Evolutionary conservation across 1,140 invertebrate genomes (phyloP).

Genomic region (Calliphora vicina): DNA sequence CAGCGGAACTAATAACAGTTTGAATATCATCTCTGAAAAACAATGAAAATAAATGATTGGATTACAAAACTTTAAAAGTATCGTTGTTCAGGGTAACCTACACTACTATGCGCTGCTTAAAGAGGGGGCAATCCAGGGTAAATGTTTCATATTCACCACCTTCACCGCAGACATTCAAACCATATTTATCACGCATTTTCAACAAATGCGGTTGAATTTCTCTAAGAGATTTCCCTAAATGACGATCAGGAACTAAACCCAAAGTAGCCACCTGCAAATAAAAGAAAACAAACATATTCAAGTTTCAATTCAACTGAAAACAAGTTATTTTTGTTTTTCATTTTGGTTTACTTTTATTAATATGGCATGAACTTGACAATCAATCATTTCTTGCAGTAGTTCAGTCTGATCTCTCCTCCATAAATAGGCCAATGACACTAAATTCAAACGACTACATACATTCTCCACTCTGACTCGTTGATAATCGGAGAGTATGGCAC

Average conservation of each 20-base stretch:
- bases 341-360: constrained; percentile 78
- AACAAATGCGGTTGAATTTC: constrained; percentile 86
- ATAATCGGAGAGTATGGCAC: constrained; percentile 97
- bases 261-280: constrained; percentile 77
- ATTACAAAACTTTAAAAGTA: neutral
- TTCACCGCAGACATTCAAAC: constrained; percentile 97
- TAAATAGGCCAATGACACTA: constrained; percentile 90
- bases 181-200: constrained; percentile 92
- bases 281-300: neutral
- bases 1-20: constrained; percentile 86
- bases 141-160: constrained; percentile 99
- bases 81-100: constrained; percentile 73
- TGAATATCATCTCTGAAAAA: constrained; percentile 82
- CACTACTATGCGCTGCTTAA: constrained; percentile 89
- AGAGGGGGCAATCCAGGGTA: constrained; percentile 95
- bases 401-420: constrained; percentile 94
- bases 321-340: neutral
- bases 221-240: constrained; percentile 86
- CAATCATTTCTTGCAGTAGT: constrained; percentile 97
- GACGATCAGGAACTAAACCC: constrained; percentile 83
- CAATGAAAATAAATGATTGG: neutral
- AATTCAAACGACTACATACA: constrained; percentile 91
- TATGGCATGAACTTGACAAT: constrained; percentile 89
- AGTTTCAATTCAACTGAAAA: too few species aligned
- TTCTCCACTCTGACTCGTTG: constrained; percentile 97